A percentile compares a stretch with the other conserved stretches of the same genome.
These are phyloP conservation scores for Crossaster papposus DNA, from an alignment of 53 echinoderm and acorn worm genomes.

Conservation along the genomic window DNA sequence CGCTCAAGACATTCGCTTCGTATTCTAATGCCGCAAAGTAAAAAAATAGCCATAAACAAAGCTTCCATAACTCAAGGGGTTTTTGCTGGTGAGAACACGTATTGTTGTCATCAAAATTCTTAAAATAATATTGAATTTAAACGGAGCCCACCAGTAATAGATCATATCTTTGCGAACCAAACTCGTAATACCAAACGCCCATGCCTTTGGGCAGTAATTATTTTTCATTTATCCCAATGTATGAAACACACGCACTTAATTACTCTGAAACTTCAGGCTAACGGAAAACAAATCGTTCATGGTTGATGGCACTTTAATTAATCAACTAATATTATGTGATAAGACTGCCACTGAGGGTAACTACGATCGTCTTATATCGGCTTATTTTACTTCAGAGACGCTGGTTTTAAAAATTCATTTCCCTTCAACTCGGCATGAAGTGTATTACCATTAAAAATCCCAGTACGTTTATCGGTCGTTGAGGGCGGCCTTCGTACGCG, in stretches of 20 bases:
- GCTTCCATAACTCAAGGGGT: constrained; percentile 5
- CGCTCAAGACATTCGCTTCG: constrained; percentile 1
- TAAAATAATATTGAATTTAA: not conserved
- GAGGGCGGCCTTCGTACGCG: constrained; percentile 34
- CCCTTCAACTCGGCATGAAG: not conserved
- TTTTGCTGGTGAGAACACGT: not conserved
- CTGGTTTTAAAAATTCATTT: too few species aligned
- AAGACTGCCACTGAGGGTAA: not conserved
- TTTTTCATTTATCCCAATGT: constrained; percentile 21
- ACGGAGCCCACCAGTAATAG: not conserved
- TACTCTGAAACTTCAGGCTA: not conserved
- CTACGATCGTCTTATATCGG: not conserved
- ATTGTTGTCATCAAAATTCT: not conserved
- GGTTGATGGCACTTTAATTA: constrained; percentile 13
- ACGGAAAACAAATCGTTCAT: not conserved
- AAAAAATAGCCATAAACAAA: not conserved
- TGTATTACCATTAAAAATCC: not conserved
- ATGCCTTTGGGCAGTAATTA: constrained; percentile 17
- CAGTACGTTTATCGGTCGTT: not conserved
- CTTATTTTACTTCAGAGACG: not conserved
- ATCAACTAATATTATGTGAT: not conserved
- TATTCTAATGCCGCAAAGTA: not conserved
- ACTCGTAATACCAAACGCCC: not conserved
- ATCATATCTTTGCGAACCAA: not conserved
- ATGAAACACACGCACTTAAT: constrained; percentile 14